phyloP scores from a whole-genome alignment of 2,888 invertebrate species.

The Xestobium rufovillosum region DNA sequence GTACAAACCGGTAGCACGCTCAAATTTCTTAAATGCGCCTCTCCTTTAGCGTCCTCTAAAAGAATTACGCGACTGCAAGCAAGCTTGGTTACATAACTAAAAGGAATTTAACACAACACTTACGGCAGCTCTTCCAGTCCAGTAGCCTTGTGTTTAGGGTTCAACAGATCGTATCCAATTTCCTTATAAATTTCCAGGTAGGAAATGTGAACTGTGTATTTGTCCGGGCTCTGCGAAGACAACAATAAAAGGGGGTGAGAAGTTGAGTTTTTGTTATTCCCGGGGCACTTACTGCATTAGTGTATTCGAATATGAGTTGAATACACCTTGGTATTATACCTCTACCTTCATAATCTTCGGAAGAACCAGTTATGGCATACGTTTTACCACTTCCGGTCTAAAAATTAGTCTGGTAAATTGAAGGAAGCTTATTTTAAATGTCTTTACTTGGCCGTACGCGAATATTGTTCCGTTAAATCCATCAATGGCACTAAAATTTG shows the following conservation, averaged over 20 bases:
- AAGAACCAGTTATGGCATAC: slow-evolving; percentile 46
- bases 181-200: slow-evolving; percentile 53
- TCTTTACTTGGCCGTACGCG: slow-evolving; percentile 48
- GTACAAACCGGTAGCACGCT: slow-evolving; percentile 42
- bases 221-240: slow-evolving; percentile 33
- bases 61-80: slow-evolving; percentile 41
- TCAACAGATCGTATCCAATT: slow-evolving; percentile 47
- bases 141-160: slow-evolving; percentile 37
- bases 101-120: slow-evolving; percentile 26
- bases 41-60: slow-evolving; percentile 45
- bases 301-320: slow-evolving; percentile 43
- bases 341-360: slow-evolving; percentile 39
- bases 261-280: too few species aligned
- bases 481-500: slow-evolving; percentile 43
- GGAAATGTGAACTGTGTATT: slow-evolving; percentile 43
- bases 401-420: slow-evolving; percentile 13
- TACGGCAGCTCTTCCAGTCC: slow-evolving; percentile 47
- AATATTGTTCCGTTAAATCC: slow-evolving; percentile 52
- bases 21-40: slow-evolving; percentile 45
- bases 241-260: too few species aligned
- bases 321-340: slow-evolving; percentile 49
- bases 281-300: slow-evolving; percentile 42
- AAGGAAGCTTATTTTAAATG: slow-evolving; percentile 1
- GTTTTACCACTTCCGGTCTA: slow-evolving; percentile 53
- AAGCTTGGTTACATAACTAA: background rate